Evolutionary conservation across 1,140 invertebrate genomes (phyloP), one percentile per base, ranked within the genome.

Genomic region (Vanessa tameamea): DNA sequence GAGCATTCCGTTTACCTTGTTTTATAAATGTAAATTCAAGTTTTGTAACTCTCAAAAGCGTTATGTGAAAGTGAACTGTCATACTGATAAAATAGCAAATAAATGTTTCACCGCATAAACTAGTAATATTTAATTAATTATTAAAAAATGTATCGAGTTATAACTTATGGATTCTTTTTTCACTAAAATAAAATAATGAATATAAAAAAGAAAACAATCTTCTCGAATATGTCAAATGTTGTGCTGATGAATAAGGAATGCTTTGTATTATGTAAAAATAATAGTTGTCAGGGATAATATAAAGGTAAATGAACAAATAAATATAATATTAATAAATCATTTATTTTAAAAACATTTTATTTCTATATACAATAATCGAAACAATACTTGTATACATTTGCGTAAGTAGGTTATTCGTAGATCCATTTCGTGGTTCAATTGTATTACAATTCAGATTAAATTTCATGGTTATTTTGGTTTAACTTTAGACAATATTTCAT

Each of bases 1-100:
- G 70, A 77, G 69, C 78, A 80, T 78, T 78, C 78, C 73, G 70
- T 64, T 78, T 80, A 76, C 79, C 79, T 80, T 74, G 79, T 73
- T 80, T 76, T 80, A 78, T 76, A 76, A 80, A 80, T 76, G 76
- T 78, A 73, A 70, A 76, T 78, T 72, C 68, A 64, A 66, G 77
- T 76, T 78, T 76, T 75, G 79, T 75, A 80, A 80, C 53, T 59
- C 26, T 66, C 61, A 77, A 73, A 72, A 55, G 64, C 75, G 71
- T 43, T 43, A 64, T 69, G 63, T 65, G 70, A 77, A 74, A 74
- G 73, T 71, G 67, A 73, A 72, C 71, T 77, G 75, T 77, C 67
- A 73, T 69, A 76, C 63, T 59, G 63, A 64, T 73, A 57, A 66
- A 20, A 31, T 59, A 7, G 23, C 14, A 59, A 55, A 55, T 20